Evolutionary conservation across 2,797 vertebrate species (phyloP).

Genomic region (Rhabdophis nuchalis): DNA sequence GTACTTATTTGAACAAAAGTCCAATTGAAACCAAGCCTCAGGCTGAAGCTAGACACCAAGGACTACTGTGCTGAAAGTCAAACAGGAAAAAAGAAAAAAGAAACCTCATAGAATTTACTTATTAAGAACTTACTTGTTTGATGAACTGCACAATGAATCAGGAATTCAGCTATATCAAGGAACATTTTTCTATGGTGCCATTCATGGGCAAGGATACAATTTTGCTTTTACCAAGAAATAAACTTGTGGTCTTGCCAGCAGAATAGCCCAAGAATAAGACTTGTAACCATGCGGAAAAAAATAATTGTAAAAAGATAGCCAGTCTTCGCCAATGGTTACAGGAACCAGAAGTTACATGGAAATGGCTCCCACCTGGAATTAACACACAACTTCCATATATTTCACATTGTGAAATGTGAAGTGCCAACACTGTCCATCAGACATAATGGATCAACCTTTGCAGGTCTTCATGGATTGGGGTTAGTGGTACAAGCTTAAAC

Average conservation of each 20-base stretch:
- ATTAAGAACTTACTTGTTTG: slow-evolving; percentile 62
- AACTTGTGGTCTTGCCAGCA: background rate
- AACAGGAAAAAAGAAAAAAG: slow-evolving; percentile 55
- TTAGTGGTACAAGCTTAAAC: background rate
- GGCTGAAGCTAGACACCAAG: slow-evolving; percentile 64
- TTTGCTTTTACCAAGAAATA: background rate
- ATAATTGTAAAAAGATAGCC: background rate
- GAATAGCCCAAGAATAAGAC: fast-evolving
- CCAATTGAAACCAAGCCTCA: slow-evolving; percentile 68
- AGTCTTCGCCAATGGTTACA: background rate
- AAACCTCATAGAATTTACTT: slow-evolving; percentile 62
- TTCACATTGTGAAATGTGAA: background rate
- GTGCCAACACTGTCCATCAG: background rate
- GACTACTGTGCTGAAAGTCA: slow-evolving; percentile 66
- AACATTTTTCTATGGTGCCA: slow-evolving; percentile 32
- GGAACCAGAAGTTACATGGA: background rate
- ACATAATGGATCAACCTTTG: background rate
- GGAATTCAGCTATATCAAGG: slow-evolving; percentile 39
- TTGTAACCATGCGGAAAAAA: background rate
- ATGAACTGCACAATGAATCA: slow-evolving; percentile 47
- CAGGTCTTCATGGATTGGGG: background rate
- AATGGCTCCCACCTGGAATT: background rate
- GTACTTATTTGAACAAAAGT: slow-evolving; percentile 77
- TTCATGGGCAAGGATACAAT: background rate
- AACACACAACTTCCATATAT: background rate